Conservation (phyloP, 1,140 invertebrate species). For the Drosophila elegans region DNA sequence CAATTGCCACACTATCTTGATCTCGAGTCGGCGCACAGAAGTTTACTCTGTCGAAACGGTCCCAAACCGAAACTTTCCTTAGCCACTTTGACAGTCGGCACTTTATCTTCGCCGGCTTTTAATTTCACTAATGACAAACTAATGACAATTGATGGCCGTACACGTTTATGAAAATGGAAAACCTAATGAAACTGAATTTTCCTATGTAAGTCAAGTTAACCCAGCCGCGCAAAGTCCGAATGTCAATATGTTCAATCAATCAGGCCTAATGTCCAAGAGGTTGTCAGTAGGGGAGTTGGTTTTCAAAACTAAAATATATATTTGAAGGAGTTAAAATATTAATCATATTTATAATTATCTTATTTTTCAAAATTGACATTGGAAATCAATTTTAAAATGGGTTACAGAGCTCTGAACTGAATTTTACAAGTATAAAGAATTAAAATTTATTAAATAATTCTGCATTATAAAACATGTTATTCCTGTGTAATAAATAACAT, state of each 20-base stretch:
- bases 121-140: constrained; percentile 61
- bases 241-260: not conserved
- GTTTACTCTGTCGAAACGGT: constrained; percentile 8
- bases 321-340: not conserved
- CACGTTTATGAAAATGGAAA: constrained; percentile 63
- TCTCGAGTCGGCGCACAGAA: constrained; percentile 26
- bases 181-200: constrained; percentile 23
- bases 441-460: too few relatives aligned
- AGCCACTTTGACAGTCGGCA: constrained; percentile 38
- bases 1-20: constrained; percentile 73
- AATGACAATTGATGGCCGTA: constrained; percentile 54
- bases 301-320: not conserved
- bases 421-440: too few relatives aligned
- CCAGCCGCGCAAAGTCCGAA: not conserved
- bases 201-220: not conserved
- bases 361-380: too few relatives aligned
- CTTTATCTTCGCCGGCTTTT: constrained; percentile 41
- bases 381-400: too few relatives aligned
- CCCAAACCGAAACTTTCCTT: constrained; percentile 58
- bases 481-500: too few relatives aligned
- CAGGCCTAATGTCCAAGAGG: constrained; percentile 9
- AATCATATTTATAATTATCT: not conserved
- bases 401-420: too few relatives aligned
- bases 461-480: too few relatives aligned
- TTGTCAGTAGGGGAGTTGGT: not conserved